phyloP scores from a whole-genome alignment of 92 coral and sea anemone species.

The Zoanthus gigantus region DNA sequence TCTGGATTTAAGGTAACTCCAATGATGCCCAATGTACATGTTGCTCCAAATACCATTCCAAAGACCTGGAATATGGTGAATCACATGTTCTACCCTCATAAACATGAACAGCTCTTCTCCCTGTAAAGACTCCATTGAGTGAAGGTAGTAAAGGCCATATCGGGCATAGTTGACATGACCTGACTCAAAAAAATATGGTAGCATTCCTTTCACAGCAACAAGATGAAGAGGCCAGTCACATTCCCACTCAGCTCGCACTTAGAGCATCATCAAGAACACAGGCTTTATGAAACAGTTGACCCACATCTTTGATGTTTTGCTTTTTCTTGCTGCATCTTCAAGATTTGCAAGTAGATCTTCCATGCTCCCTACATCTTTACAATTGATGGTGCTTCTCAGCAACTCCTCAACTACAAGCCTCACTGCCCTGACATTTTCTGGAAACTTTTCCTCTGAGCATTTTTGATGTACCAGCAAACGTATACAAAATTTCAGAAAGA shows the following conservation, averaged over 20 bases:
- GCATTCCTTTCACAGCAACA: constrained; percentile 62
- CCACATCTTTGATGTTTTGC: constrained; percentile 69
- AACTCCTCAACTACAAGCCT: constrained; percentile 64
- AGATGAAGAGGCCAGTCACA: constrained; percentile 80
- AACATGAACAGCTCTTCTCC: constrained; percentile 49
- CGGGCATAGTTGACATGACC: constrained; percentile 71
- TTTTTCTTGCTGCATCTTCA: constrained; percentile 52
- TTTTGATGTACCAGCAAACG: constrained; percentile 65
- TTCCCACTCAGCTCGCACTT: constrained; percentile 67
- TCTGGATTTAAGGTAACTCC: constrained; percentile 68
- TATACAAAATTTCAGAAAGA: constrained; percentile 54
- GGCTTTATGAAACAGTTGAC: constrained; percentile 65
- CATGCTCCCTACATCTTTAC: not conserved
- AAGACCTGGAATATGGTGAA: constrained; percentile 70
- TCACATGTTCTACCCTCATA: constrained; percentile 57
- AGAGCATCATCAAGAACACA: constrained; percentile 50
- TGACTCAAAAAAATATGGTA: constrained; percentile 72
- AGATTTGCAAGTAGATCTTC: constrained; percentile 59
- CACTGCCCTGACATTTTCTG: constrained; percentile 68
- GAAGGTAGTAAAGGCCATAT: constrained; percentile 70
- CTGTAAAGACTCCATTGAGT: constrained; percentile 41
- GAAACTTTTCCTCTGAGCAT: constrained; percentile 68
- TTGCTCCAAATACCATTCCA: constrained; percentile 77
- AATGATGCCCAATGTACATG: constrained; percentile 72
- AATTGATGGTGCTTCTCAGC: constrained; percentile 14